phyloP scores from a whole-genome alignment of 2,113 vertebrate species.

The Chelonoidis abingdonii region DNA sequence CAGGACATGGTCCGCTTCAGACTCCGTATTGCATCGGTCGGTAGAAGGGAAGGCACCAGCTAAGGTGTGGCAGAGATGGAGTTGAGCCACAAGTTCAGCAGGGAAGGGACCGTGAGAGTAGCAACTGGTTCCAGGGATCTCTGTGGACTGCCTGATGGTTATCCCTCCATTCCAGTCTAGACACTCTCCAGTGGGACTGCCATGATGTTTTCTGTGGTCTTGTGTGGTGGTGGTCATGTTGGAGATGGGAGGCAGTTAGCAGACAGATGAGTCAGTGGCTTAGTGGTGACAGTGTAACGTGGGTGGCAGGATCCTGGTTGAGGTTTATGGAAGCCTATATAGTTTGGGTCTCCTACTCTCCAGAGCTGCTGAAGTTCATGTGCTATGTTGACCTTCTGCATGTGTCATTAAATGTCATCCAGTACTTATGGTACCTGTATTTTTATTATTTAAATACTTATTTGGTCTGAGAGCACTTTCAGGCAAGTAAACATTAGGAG shows the following conservation, averaged over 20 bases:
- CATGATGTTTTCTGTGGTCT: neutral
- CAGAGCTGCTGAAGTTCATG: conserved; percentile 5
- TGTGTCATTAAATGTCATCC: neutral
- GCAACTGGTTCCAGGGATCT: no score
- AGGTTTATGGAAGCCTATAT: neutral
- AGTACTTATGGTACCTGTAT: neutral
- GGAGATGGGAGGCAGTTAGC: neutral
- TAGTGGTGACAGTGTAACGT: neutral
- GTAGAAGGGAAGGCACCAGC: neutral
- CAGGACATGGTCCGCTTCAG: neutral
- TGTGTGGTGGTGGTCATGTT: neutral
- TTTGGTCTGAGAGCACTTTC: conserved; percentile 8
- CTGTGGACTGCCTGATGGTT: neutral
- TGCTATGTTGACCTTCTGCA: neutral
- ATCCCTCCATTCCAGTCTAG: neutral
- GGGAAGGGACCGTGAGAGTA: neutral
- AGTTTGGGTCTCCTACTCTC: neutral
- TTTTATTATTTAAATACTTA: conserved; percentile 19
- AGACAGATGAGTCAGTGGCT: neutral
- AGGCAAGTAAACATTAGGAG: neutral
- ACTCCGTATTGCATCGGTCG: neutral
- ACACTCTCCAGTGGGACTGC: neutral
- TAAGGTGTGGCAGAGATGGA: neutral
- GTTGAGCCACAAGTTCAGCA: neutral
- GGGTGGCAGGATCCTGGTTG: neutral